Base-by-base conservation (phyloP, 2,888 invertebrate species). In the Agrotis ipsilon region DNA sequence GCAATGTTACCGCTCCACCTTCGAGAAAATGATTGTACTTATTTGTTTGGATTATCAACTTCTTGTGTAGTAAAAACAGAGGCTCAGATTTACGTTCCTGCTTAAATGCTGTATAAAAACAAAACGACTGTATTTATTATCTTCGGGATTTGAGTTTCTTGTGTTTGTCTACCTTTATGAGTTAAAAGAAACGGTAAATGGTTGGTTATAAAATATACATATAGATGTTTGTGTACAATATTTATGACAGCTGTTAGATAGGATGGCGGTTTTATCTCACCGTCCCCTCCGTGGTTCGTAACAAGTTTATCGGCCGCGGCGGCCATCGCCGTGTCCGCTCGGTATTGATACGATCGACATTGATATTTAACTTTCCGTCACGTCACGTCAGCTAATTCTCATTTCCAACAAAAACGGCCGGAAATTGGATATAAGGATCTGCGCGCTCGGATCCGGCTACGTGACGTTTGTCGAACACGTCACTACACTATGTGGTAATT, bases 401-500 rank as follows among this genome's bases (percentile, higher is more conserved):
- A 93, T 94, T 94, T 93, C 92, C 94, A 94, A 95, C 96, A 96
- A 96, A 95, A 96, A 94, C 94, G 92, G 72, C 94, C 94, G 96
- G 96, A 96, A 96, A 96, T 96, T 96, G 95, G 95, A 96, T 95
- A 95, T 95, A 95, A 95, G 96, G 94, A 96, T 96, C 96, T 96
- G 93, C 93, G 93, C 92, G 93, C 92, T 88, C 88, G 92, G 93
- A 92, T 94, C 94, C 95, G 94, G 94, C 93, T 94, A 95, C 96
- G 96, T 95, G 96, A 95, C 96, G 95, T 94, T 94, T 96, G 95
- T 95, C 95, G 94, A 95, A 96, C 94, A 95, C 94, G 95, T 95
- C 96, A 95, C 94, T 93, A 93, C 94, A 95, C 95, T 96, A 95
- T 96, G 96, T 94, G 93, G 95, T 96, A 96, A 96, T 96, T 95